Conservation (phyloP, 2,888 invertebrate genomes). For the Drosophila anomalipes region DNA sequence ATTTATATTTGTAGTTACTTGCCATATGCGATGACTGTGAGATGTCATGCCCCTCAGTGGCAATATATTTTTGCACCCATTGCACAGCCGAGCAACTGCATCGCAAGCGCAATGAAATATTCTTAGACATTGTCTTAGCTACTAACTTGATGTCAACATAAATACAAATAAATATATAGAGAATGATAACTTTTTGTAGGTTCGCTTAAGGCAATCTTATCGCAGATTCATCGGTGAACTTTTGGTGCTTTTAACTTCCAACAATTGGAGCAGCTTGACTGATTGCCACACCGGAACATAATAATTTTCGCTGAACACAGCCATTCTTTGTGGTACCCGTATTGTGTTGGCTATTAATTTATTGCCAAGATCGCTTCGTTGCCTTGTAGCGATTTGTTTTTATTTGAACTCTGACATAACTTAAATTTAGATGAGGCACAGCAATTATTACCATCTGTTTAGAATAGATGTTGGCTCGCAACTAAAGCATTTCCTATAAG, state of each 20-base stretch:
- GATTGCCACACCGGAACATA: background rate
- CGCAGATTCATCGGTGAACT: background rate
- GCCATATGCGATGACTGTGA: constrained; percentile 70
- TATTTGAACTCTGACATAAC: background rate
- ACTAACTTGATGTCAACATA: background rate
- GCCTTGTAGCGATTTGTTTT: background rate
- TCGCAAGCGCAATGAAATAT: constrained; percentile 5
- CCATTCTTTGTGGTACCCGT: background rate
- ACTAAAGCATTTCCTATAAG: background rate
- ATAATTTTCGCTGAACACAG: background rate
- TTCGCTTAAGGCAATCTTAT: background rate
- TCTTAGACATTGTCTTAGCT: constrained; percentile 6
- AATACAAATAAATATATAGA: no score
- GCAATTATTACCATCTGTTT: background rate
- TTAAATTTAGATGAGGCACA: background rate
- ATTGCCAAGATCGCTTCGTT: background rate
- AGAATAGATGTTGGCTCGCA: background rate
- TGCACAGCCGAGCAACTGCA: constrained; percentile 28
- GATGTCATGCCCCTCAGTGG: constrained; percentile 65
- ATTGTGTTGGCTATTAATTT: constrained; percentile 15
- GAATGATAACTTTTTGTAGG: background rate
- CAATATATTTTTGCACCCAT: constrained; percentile 55
- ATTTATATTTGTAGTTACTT: background rate
- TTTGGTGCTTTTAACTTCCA: background rate
- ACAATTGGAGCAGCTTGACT: background rate